phyloP scores from a whole-genome alignment of 2,797 vertebrate genomes.

The Naso thynnoides region DNA sequence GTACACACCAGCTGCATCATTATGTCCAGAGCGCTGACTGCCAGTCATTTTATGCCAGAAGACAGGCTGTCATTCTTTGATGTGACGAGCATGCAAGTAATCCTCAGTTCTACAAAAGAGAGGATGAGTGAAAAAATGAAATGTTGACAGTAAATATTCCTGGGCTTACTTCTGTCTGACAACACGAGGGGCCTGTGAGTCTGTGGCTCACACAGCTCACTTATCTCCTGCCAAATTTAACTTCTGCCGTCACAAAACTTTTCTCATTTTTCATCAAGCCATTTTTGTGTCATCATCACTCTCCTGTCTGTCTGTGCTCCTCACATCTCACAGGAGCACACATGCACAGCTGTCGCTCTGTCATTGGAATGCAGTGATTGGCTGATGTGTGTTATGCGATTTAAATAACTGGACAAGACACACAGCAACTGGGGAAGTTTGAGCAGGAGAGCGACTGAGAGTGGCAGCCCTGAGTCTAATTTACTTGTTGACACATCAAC shows the following conservation, averaged over 20 bases:
- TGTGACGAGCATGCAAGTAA: slow-evolving; percentile 9
- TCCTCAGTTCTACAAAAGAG: slow-evolving; percentile 19
- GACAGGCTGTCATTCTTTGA: neutral
- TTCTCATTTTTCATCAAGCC: neutral
- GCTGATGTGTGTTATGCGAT: neutral
- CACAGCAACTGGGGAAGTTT: neutral
- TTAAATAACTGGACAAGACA: neutral
- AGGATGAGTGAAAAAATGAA: neutral
- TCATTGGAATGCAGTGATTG: neutral
- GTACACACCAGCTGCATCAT: neutral
- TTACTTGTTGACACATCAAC: neutral
- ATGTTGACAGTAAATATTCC: neutral
- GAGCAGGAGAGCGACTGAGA: neutral
- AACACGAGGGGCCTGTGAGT: too few relatives aligned
- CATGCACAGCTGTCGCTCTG: slow-evolving; percentile 20
- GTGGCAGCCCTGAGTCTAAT: neutral
- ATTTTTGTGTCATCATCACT: neutral
- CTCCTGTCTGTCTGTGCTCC: neutral
- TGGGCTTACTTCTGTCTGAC: too few relatives aligned
- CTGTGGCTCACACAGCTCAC: too few relatives aligned
- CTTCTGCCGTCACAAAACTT: too few relatives aligned
- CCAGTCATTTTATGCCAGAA: neutral
- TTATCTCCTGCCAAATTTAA: too few relatives aligned
- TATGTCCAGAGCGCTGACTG: slow-evolving; percentile 7
- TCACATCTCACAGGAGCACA: neutral